Evolutionary conservation across 2,797 vertebrate genomes (phyloP), one percentile per base, ranked within the genome.

Genomic region (Sardinella longiceps): DNA sequence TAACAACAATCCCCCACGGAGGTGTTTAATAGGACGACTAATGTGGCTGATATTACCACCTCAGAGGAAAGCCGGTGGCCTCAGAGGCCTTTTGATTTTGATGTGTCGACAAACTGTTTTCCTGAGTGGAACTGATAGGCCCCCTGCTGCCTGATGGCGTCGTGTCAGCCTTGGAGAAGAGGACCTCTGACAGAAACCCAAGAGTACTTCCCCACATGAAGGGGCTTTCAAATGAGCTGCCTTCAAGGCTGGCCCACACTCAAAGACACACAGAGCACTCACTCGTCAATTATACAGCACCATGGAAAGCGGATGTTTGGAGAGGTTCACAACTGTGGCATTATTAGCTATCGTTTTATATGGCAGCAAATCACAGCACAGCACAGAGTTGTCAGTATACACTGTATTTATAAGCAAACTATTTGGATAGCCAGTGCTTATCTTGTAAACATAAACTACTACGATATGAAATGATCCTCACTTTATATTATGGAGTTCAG

Each of bases 1-100:
- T 85, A 85, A 83, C 84, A 80, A 82, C 58, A 53, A 80, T 80
- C 83, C 85, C 87, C 81, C 18, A 2, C 10, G 37, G 87, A 85
- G 80, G 80, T 37, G 43, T 87, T 89, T 89, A 90, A 89, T 88
- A 84, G 88, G 87, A 85, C 74, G 82, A 86, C 85, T 89, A 87
- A 89, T 85, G 88, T 85, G 83, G 60, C 87, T 87, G 83, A 89
- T 85, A 87, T 81, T 39, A 82, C 82, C 83, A 46, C 83, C 74
- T 84, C 85, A 6, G 80, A 23, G 46, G 70, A 4, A 39, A 48
- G 63, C 82, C 28, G 82, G 39, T 43, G 28, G 81, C 84, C 84
- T 86, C 45, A 1, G 15, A 53, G 86, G 81, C 85, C 86, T 86
- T 87, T 50, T 84, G 82, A 84, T 81, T 84, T 37, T 37, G 60